A percentile compares a stretch with the other conserved stretches of the same genome.
phyloP scores from a whole-genome alignment of 53 echinoderm and acorn worm species.

The Holothuria scabra region DNA sequence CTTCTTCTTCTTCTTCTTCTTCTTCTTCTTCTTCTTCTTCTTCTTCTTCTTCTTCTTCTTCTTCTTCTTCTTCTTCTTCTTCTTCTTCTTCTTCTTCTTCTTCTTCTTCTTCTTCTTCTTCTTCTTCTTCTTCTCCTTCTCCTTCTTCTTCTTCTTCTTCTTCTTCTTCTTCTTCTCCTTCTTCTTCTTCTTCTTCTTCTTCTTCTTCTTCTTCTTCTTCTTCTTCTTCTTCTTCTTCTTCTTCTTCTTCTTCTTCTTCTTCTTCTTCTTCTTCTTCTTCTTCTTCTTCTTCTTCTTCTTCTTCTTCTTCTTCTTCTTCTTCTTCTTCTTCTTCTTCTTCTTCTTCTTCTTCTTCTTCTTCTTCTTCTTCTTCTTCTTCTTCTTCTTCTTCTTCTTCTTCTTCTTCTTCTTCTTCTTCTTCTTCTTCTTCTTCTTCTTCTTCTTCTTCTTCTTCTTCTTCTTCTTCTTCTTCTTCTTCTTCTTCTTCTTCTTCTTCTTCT shows the following conservation, averaged over 20 bases:
- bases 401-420: background rate
- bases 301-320: background rate
- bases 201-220: background rate
- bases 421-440: background rate
- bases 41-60: background rate
- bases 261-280: background rate
- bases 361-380: background rate
- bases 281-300: background rate
- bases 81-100: background rate
- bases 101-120: background rate
- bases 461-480: background rate
- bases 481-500: background rate
- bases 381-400: background rate
- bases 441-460: background rate
- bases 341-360: background rate
- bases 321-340: background rate
- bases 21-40: background rate
- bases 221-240: background rate
- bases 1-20: background rate
- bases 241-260: background rate
- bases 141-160: background rate
- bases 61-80: background rate
- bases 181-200: background rate
- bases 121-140: background rate
- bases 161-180: background rate